Percentiles rank a stretch among this genome's conserved stretches.
Conservation (phyloP, 1,140 invertebrate genomes). For the Dufourea novaeangliae region DNA sequence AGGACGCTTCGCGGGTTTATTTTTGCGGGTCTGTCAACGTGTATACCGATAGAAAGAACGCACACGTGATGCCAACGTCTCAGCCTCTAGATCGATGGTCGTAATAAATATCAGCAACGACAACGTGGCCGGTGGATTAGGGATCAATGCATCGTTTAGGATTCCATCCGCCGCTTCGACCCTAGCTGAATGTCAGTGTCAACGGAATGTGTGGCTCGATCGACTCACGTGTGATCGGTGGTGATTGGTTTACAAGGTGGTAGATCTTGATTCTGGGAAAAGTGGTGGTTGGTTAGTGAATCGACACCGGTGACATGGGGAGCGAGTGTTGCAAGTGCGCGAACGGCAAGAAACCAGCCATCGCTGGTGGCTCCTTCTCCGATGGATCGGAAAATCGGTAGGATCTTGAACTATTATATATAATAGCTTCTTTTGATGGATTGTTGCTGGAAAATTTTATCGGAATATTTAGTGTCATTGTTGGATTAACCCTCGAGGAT, state of each 20-base stretch:
- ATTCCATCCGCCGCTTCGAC: slow-evolving; percentile 30
- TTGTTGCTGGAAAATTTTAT: background rate
- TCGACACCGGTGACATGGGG: slow-evolving; percentile 73
- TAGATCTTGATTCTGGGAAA: slow-evolving; percentile 19
- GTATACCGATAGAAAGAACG: background rate
- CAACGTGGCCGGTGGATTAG: background rate
- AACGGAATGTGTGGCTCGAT: background rate
- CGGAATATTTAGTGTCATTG: background rate
- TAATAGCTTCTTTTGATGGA: background rate
- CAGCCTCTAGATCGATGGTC: background rate
- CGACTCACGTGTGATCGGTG: slow-evolving; percentile 19
- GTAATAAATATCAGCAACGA: background rate
- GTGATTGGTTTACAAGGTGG: background rate
- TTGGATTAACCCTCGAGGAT: too few species aligned
- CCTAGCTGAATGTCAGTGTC: background rate
- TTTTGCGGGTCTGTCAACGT: slow-evolving; percentile 29
- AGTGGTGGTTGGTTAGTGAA: background rate
- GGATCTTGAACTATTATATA: slow-evolving; percentile 18
- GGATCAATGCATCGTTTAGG: slow-evolving; percentile 39
- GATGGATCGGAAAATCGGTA: slow-evolving; percentile 71
- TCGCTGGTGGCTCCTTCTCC: slow-evolving; percentile 57
- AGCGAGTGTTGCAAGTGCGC: slow-evolving; percentile 82
- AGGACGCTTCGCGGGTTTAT: slow-evolving; percentile 37
- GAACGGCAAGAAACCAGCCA: slow-evolving; percentile 74
- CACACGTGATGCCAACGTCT: background rate